These are phyloP conservation scores for Bugula neritina DNA, from an alignment of 2,888 invertebrate genomes.

Conservation along the genomic window DNA sequence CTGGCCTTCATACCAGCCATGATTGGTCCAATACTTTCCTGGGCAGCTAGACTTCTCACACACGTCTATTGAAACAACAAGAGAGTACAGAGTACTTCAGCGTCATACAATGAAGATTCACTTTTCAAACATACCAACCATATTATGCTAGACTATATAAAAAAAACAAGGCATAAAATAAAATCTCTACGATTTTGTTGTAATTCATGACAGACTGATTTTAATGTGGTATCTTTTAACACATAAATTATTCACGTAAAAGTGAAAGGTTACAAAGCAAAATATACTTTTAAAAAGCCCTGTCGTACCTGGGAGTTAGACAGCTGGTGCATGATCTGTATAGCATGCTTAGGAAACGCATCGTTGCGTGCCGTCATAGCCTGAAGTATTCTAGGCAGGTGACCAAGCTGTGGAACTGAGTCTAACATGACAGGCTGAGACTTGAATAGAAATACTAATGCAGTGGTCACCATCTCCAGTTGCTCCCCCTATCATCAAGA, in stretches of 20 bases:
- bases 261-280: too few species aligned
- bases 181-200: too few species aligned
- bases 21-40: slow-evolving; percentile 81
- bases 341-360: slow-evolving; percentile 68
- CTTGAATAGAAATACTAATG: slow-evolving; percentile 74
- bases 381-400: slow-evolving; percentile 55
- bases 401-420: slow-evolving; percentile 56
- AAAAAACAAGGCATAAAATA: too few species aligned
- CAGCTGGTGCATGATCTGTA: slow-evolving; percentile 80
- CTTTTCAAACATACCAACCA: too few species aligned
- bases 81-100: too few species aligned
- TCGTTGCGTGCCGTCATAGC: slow-evolving; percentile 62
- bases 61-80: slow-evolving; percentile 36
- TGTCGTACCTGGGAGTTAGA: slow-evolving; percentile 79
- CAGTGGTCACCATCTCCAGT: slow-evolving; percentile 63
- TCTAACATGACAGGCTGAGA: slow-evolving; percentile 83
- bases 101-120: too few species aligned
- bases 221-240: too few species aligned
- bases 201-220: too few species aligned
- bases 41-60: slow-evolving; percentile 60
- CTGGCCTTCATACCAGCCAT: slow-evolving; percentile 80
- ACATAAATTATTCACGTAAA: too few species aligned
- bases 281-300: too few species aligned
- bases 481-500: slow-evolving; percentile 49
- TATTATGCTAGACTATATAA: too few species aligned